Percentiles rank a stretch among this genome's conserved stretches.
Evolutionary conservation across 2,888 invertebrate genomes (phyloP).

Genomic region (Torymus auratus): DNA sequence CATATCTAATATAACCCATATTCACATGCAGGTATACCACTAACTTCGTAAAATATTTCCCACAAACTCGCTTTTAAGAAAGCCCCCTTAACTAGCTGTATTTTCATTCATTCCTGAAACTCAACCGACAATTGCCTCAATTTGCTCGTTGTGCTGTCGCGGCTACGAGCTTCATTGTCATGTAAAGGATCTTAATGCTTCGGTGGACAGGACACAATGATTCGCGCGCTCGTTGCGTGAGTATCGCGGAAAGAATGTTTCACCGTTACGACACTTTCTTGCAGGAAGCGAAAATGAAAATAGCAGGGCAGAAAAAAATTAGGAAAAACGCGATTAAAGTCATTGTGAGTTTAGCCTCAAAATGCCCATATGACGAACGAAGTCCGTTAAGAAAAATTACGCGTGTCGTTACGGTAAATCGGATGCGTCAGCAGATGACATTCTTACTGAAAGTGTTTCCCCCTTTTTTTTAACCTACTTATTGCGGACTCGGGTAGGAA

Average conservation of each 20-base stretch:
- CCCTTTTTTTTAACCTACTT: conserved; percentile 13
- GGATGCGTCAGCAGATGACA: conserved; percentile 7
- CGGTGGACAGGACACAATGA: conserved; percentile 26
- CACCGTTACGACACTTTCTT: conserved; percentile 52
- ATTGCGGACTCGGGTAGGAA: neutral
- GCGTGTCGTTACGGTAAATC: conserved; percentile 22
- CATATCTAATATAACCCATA: no score
- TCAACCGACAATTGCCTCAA: neutral
- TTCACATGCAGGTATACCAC: no score
- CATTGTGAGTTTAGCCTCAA: conserved; percentile 25
- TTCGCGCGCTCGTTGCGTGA: conserved; percentile 19
- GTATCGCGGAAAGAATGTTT: conserved; percentile 39
- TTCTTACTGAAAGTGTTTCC: neutral
- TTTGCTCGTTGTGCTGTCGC: neutral
- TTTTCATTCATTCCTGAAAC: neutral
- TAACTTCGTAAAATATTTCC: no score
- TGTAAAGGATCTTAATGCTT: conserved; percentile 42
- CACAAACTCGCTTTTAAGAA: no score
- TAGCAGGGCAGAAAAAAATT: conserved; percentile 9
- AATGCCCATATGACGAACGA: neutral
- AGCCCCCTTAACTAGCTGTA: no score
- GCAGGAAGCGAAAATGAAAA: conserved; percentile 40
- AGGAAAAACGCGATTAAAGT: conserved; percentile 33
- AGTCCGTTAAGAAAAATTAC: conserved; percentile 34
- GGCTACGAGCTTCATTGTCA: neutral